Evolutionary conservation across 2,797 vertebrate species (phyloP).

Genomic region (Buceros bicornis): DNA sequence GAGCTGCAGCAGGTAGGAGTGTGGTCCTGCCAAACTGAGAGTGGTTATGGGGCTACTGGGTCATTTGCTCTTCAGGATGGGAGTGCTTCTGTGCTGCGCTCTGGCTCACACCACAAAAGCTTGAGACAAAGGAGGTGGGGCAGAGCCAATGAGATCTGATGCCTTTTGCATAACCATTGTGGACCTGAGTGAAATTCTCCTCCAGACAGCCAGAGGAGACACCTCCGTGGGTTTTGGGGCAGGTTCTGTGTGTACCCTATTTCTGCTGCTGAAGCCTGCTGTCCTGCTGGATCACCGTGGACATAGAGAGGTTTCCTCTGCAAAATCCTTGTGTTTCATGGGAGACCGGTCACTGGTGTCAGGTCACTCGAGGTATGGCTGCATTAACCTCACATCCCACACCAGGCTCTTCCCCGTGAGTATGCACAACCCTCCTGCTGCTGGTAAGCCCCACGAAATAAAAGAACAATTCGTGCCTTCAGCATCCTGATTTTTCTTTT

Average conservation of each 20-base stretch:
- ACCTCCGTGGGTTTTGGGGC: background rate
- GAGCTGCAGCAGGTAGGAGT: background rate
- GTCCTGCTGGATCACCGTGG: background rate
- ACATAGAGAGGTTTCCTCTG: background rate
- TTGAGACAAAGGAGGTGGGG: background rate
- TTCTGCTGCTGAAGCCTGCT: background rate
- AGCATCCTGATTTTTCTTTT: background rate
- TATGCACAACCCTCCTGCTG: background rate
- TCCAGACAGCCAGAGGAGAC: background rate
- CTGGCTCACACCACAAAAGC: background rate
- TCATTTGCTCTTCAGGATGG: background rate
- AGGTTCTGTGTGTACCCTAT: background rate
- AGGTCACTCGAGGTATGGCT: background rate
- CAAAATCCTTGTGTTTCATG: background rate
- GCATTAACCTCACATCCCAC: background rate
- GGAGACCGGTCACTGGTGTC: background rate
- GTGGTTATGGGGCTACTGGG: background rate
- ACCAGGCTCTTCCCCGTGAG: background rate
- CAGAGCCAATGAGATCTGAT: background rate
- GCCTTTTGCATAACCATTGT: background rate
- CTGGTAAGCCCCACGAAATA: background rate
- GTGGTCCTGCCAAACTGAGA: background rate
- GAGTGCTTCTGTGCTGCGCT: accelerated
- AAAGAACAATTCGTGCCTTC: background rate
- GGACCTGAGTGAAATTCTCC: background rate